Evolutionary conservation across 2,797 vertebrate genomes (phyloP).

Genomic region (Lophius americanus): DNA sequence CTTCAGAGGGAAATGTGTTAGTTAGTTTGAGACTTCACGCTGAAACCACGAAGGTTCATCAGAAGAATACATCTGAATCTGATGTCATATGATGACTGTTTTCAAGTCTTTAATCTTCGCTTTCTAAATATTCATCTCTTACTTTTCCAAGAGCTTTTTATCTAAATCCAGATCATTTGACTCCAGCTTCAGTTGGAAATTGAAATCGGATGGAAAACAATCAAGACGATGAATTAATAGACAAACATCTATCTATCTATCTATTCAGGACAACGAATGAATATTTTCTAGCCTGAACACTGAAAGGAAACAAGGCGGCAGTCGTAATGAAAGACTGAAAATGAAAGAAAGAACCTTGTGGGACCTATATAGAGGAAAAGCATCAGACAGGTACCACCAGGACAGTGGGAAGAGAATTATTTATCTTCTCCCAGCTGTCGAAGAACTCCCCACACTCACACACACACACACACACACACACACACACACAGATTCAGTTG

Average conservation of each 20-base stretch:
- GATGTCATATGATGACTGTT: slow-evolving; percentile 3
- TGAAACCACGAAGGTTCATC: slow-evolving; percentile 13
- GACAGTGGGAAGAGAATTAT: slow-evolving; percentile 22
- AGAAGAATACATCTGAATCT: neutral
- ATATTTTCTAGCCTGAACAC: slow-evolving; percentile 7
- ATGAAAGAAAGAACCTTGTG: slow-evolving; percentile 1
- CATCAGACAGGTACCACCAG: slow-evolving; percentile 51
- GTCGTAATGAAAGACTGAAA: neutral
- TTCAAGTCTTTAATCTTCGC: neutral
- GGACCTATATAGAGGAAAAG: slow-evolving; percentile 13
- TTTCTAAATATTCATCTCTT: neutral
- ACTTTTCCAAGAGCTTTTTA: neutral
- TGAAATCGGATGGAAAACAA: no score
- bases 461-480: slow-evolving; percentile 15
- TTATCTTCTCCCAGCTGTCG: slow-evolving; percentile 31
- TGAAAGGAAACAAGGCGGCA: neutral
- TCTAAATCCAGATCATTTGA: neutral
- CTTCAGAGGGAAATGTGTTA: slow-evolving; percentile 6
- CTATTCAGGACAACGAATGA: neutral
- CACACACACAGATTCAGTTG: slow-evolving; percentile 21
- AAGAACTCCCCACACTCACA: slow-evolving; percentile 16
- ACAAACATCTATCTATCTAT: no score
- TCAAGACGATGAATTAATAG: no score
- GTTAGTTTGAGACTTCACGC: slow-evolving; percentile 9
- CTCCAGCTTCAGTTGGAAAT: neutral